Evolutionary conservation across 2,797 vertebrate species (phyloP), one percentile per base, ranked within the genome.

Genomic region (Nyctalus aviator): DNA sequence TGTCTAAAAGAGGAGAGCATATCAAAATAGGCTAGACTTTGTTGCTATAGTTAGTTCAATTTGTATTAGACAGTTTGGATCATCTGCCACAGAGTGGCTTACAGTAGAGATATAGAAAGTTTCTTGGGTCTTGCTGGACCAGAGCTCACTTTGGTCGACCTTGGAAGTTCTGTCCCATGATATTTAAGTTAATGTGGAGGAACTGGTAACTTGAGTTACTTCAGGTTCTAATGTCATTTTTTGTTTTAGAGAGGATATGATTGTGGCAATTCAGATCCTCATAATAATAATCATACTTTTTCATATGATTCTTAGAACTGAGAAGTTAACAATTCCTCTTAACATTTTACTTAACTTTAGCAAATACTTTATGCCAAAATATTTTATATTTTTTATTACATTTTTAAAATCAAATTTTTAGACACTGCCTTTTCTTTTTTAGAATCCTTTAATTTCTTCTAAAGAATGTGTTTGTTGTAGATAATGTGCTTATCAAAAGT

Each of bases 41-140:
- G 35, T 97, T 98, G 84, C 44, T 98, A 46, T 98, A 96, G 98
- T 98, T 98, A 98, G 98, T 98, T 94, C 96, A 98, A 98, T 98
- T 98, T 98, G 98, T 96, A 97, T 95, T 97, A 98, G 97, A 98
- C 87, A 96, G 95, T 41, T 91, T 64, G 4, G 32, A 76, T 96
- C 97, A 97, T 98, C 98, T 98, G 97, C 97, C 97, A 98, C 98
- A 98, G 98, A 98, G 98, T 98, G 98, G 98, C 98, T 98, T 98
- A 98, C 98, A 97, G 30, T 32, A 76, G 46, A 76, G 73, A 76
- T 35, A 71, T 13, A 86, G 50, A 76, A 3, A 17, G 59, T n/a
- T 76, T 72, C 6, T 90, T 50, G 20, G 7, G 3, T 76, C 50
- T 46, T 27, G 25, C 9, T 44, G 81, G 59, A 25, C 13, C 48